A percentile compares a stretch with the other conserved stretches of the same genome.
phyloP scores from a whole-genome alignment of 2,113 vertebrate genomes.

The Esox niger region DNA sequence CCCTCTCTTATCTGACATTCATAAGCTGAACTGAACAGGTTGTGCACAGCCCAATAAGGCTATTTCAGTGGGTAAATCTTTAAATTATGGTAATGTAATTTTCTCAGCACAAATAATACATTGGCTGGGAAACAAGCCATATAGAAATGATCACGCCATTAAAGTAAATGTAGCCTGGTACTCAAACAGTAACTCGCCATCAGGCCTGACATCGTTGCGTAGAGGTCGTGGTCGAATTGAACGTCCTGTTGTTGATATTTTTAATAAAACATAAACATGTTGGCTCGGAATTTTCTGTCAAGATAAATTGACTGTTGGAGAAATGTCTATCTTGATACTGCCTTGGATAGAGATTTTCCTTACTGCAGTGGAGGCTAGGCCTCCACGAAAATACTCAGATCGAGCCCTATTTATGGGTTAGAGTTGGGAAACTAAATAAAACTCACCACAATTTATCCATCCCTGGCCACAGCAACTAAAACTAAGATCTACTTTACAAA shows the following conservation, averaged over 20 bases:
- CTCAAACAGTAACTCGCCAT: not conserved
- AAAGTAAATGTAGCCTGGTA: not conserved
- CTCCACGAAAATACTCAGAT: not conserved
- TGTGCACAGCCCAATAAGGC: too few relatives aligned
- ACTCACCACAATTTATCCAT: not conserved
- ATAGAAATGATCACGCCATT: too few relatives aligned
- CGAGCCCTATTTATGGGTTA: not conserved
- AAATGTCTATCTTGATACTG: not conserved
- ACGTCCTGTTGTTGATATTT: not conserved
- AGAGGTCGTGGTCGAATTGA: not conserved
- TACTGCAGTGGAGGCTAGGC: not conserved
- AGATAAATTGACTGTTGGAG: not conserved
- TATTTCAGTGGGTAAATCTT: too few relatives aligned
- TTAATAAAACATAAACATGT: not conserved
- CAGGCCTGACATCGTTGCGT: not conserved
- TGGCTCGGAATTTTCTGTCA: not conserved
- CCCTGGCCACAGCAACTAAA: not conserved
- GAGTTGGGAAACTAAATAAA: conserved; percentile 8
- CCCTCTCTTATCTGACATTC: too few relatives aligned
- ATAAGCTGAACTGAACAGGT: too few relatives aligned
- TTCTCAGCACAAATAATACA: too few relatives aligned
- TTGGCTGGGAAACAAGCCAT: too few relatives aligned
- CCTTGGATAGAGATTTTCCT: not conserved
- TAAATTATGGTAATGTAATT: too few relatives aligned
- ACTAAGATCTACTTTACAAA: not conserved